Percentiles rank a stretch among this genome's conserved stretches.
Conservation (phyloP, 2,113 vertebrate genomes). For the Vidua macroura region DNA sequence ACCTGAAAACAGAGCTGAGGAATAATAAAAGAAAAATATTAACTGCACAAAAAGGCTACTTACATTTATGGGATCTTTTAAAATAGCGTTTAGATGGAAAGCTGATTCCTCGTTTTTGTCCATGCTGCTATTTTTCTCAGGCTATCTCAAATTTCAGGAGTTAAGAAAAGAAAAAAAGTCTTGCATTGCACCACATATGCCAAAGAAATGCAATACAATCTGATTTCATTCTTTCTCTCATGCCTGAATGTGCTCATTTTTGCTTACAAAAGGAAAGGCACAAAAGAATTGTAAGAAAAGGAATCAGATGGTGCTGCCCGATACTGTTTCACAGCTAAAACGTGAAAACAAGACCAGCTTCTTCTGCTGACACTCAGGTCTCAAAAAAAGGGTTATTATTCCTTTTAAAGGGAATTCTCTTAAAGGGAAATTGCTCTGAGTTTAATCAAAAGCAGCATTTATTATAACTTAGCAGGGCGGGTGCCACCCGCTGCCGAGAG, state of each 20-base stretch:
- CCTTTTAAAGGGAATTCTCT: slow-evolving; percentile 37
- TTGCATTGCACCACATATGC: slow-evolving; percentile 12
- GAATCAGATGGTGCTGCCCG: slow-evolving; percentile 62
- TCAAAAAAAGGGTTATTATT: slow-evolving; percentile 43
- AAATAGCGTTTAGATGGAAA: slow-evolving; percentile 49
- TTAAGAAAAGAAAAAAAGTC: slow-evolving; percentile 23
- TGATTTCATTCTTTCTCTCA: slow-evolving; percentile 65
- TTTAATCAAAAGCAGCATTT: not conserved
- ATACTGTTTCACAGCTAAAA: slow-evolving; percentile 61
- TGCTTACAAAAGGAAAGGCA: slow-evolving; percentile 67
- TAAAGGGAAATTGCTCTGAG: slow-evolving; percentile 29
- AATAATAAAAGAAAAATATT: slow-evolving; percentile 30
- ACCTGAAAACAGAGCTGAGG: slow-evolving; percentile 19
- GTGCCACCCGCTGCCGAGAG: rapidly evolving
- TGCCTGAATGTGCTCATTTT: slow-evolving; percentile 64
- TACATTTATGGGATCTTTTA: slow-evolving; percentile 35
- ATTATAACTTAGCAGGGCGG: not conserved
- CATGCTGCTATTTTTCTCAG: slow-evolving; percentile 32
- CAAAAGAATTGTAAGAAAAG: slow-evolving; percentile 69
- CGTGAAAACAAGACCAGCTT: slow-evolving; percentile 54
- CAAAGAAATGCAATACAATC: slow-evolving; percentile 67
- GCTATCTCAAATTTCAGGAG: slow-evolving; percentile 54
- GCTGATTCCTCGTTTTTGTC: slow-evolving; percentile 37
- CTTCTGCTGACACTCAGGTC: slow-evolving; percentile 5
- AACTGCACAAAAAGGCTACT: slow-evolving; percentile 37